A percentile compares a stretch with the other conserved stretches of the same genome.
These are phyloP conservation scores for Rhinolophus ferrumequinum DNA, from an alignment of 2,113 vertebrate genomes.

Conservation along the genomic window DNA sequence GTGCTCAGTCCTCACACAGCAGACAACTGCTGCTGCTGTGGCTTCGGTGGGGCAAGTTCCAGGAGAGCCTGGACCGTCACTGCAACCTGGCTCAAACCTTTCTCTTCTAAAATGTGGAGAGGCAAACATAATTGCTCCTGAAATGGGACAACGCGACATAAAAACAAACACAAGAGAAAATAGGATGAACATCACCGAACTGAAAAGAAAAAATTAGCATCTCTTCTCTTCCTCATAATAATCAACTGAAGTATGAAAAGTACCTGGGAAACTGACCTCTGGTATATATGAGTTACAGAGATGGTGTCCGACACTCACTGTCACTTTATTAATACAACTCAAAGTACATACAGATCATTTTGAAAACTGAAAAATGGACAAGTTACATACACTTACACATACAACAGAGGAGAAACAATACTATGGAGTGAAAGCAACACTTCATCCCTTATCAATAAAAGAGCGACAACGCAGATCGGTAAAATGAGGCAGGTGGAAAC, in stretches of 20 bases:
- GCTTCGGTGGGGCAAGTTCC: conserved; percentile 93
- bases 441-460: background rate
- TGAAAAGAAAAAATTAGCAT: conserved; percentile 75
- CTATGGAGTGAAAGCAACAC: background rate
- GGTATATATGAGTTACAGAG: background rate
- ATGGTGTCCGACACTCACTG: conserved; percentile 4
- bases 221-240: conserved; percentile 32
- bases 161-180: conserved; percentile 83
- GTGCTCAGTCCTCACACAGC: conserved; percentile 82
- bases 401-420: background rate
- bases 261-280: background rate
- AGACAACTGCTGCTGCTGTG: conserved; percentile 84
- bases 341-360: conserved; percentile 17
- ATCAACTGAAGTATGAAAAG: conserved; percentile 72
- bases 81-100: conserved; percentile 95
- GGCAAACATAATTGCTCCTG: conserved; percentile 98
- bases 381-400: background rate
- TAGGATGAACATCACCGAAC: conserved; percentile 83
- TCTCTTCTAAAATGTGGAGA: conserved; percentile 99
- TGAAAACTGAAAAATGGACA: background rate
- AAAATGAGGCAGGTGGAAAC: background rate
- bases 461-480: background rate
- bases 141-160: conserved; percentile 85
- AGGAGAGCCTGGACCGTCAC: conserved; percentile 94
- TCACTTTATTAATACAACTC: conserved; percentile 56